phyloP scores from a whole-genome alignment of 1,140 invertebrate species.

The Drosophila nigromelanica region DNA sequence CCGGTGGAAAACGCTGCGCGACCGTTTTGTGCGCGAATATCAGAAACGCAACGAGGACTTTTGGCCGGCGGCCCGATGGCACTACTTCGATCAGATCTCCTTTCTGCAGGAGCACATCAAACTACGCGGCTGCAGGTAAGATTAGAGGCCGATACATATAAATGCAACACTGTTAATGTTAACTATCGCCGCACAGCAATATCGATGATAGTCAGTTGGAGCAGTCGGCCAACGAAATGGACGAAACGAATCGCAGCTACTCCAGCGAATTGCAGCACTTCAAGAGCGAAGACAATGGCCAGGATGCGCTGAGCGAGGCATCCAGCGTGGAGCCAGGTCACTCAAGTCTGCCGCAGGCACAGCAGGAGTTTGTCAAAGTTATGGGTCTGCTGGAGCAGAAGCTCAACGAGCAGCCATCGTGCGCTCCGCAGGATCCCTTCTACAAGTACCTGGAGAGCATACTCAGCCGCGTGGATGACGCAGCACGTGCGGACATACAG shows the following conservation, averaged over 20 bases:
- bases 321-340: not conserved
- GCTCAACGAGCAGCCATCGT: not conserved
- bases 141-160: not conserved
- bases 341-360: not conserved
- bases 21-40: constrained; percentile 36
- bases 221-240: not conserved
- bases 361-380: constrained; percentile 13
- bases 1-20: constrained; percentile 34
- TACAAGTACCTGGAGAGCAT: constrained; percentile 45
- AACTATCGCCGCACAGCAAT: not conserved
- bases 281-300: not conserved
- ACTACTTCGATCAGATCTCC: not conserved
- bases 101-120: constrained; percentile 38
- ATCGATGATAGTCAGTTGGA: not conserved
- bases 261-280: not conserved
- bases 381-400: constrained; percentile 41
- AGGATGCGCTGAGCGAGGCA: not conserved
- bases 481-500: constrained; percentile 32
- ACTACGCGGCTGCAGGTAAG: not conserved
- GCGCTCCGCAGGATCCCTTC: constrained; percentile 27
- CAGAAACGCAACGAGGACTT: constrained; percentile 17
- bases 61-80: not conserved
- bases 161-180: not conserved
- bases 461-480: constrained; percentile 24
- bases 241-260: constrained; percentile 4